These are phyloP conservation scores for Hemiprocne comata DNA, from an alignment of 2,113 vertebrate species.

Conservation along the genomic window DNA sequence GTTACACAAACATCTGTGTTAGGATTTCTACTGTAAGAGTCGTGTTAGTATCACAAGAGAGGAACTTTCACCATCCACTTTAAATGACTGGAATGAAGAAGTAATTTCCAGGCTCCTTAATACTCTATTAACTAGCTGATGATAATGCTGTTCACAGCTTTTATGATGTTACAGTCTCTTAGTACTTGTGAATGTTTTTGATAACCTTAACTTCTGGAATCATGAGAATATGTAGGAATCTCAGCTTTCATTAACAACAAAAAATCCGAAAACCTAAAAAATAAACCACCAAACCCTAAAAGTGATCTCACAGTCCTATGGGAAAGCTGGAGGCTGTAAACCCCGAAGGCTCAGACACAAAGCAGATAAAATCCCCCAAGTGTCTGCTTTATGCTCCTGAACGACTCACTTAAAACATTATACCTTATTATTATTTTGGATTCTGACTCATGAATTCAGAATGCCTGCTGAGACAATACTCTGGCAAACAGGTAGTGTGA, in stretches of 20 bases:
- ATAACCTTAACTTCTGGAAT: neutral
- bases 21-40: neutral
- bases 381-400: neutral
- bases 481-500: conserved; percentile 57
- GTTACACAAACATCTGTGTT: neutral
- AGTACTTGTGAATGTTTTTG: neutral
- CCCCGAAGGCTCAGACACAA: neutral
- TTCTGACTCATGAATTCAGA: neutral
- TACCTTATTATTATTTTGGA: neutral
- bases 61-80: neutral
- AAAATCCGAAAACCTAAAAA: neutral
- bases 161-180: neutral
- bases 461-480: neutral
- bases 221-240: neutral
- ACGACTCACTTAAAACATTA: neutral
- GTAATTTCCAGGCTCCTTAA: neutral
- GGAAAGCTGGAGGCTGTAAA: neutral
- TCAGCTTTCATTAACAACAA: neutral
- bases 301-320: fast-evolving
- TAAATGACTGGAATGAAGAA: neutral
- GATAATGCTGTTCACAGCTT: neutral
- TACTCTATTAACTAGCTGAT: neutral
- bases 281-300: neutral
- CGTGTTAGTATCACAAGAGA: neutral
- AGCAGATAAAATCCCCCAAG: neutral